These are phyloP conservation scores for Lycaena phlaeas DNA, from an alignment of 2,888 invertebrate species.

Conservation along the genomic window DNA sequence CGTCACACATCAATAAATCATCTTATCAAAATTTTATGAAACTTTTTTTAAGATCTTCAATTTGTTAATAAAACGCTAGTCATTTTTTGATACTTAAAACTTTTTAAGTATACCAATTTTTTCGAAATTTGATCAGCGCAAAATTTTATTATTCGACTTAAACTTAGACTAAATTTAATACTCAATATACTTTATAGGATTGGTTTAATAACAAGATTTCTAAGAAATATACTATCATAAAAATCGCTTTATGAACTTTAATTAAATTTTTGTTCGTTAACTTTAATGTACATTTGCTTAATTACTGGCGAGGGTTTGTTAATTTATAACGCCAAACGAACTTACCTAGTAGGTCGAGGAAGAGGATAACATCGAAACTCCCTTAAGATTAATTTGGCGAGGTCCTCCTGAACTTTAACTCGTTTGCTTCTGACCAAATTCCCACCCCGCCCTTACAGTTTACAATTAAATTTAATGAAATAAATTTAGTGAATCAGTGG, in stretches of 20 bases:
- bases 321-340: constrained; percentile 63
- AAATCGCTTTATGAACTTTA: constrained; percentile 54
- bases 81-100: too few species aligned
- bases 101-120: too few species aligned
- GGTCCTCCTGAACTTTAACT: constrained; percentile 66
- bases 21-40: too few species aligned
- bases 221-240: too few species aligned
- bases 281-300: constrained; percentile 55
- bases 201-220: too few species aligned
- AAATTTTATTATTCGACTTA: too few species aligned
- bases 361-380: constrained; percentile 65
- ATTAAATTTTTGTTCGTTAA: constrained; percentile 65
- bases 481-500: constrained; percentile 58
- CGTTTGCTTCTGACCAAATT: constrained; percentile 65
- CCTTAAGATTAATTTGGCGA: constrained; percentile 70
- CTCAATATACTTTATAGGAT: too few species aligned
- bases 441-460: constrained; percentile 56
- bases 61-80: too few species aligned
- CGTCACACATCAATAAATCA: too few species aligned
- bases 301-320: constrained; percentile 64
- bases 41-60: too few species aligned
- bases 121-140: too few species aligned
- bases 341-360: constrained; percentile 41
- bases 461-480: constrained; percentile 69
- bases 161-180: too few species aligned